These are phyloP conservation scores for Cranoglanis bouderius DNA, from an alignment of 2,113 vertebrate species.

Conservation along the genomic window DNA sequence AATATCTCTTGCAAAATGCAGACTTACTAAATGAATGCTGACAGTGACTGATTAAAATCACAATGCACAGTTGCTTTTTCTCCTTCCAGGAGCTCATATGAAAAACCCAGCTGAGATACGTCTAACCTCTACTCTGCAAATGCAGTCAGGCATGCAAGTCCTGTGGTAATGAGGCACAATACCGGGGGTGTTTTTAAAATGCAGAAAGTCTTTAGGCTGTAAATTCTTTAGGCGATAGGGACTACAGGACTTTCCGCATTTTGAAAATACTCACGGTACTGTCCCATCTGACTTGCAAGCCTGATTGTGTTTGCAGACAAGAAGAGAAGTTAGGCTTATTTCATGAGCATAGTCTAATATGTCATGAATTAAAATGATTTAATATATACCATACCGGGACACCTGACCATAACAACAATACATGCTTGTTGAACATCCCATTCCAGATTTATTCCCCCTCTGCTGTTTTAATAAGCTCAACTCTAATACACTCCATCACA, in stretches of 20 bases:
- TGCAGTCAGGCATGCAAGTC: background rate
- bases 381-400: background rate
- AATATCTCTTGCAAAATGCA: background rate
- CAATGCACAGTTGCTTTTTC: background rate
- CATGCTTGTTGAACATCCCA: too few relatives aligned
- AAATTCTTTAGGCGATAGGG: background rate
- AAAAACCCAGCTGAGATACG: background rate
- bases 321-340: background rate
- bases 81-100: background rate
- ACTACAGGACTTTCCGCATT: background rate
- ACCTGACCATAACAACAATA: too few relatives aligned
- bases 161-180: background rate
- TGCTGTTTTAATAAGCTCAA: too few relatives aligned
- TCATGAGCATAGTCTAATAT: background rate
- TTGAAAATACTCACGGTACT: background rate
- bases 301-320: background rate
- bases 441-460: too few relatives aligned
- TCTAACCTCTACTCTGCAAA: background rate
- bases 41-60: background rate
- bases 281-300: background rate
- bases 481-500: conserved; percentile 4
- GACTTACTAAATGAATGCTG: background rate
- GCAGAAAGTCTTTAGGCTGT: background rate
- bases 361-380: background rate
- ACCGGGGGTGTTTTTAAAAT: background rate